Evolutionary conservation across 2,113 vertebrate species (phyloP).

Genomic region (Thinocorus orbignyianus): DNA sequence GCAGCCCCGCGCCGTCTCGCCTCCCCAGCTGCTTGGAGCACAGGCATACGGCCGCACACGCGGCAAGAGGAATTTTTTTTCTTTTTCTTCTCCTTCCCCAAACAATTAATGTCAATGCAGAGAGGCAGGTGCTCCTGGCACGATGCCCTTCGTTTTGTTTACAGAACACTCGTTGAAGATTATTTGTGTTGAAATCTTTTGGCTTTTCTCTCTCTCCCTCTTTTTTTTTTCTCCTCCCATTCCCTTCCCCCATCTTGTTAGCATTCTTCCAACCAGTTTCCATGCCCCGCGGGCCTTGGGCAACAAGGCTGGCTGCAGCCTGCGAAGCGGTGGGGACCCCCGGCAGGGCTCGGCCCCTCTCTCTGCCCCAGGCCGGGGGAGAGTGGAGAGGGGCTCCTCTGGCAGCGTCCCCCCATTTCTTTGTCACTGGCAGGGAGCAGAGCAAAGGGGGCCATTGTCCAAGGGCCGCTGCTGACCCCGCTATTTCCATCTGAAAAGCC

Average conservation of each 20-base stretch:
- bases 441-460: slow-evolving; percentile 25
- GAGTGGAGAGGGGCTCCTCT: not conserved
- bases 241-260: not conserved
- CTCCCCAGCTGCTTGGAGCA: not conserved
- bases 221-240: not conserved
- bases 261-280: slow-evolving; percentile 50
- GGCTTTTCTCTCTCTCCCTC: slow-evolving; percentile 5
- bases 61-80: not conserved
- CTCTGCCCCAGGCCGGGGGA: not conserved
- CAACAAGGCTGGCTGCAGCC: not conserved
- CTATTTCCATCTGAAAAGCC: slow-evolving; percentile 66
- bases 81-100: not conserved
- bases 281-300: not conserved
- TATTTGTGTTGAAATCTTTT: slow-evolving; percentile 69
- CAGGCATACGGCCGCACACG: not conserved
- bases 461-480: slow-evolving; percentile 25
- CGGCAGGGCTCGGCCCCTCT: not conserved
- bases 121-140: slow-evolving; percentile 71
- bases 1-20: fast-evolving
- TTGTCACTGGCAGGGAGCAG: not conserved
- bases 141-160: slow-evolving; percentile 59
- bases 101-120: slow-evolving; percentile 42
- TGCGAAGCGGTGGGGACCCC: not conserved
- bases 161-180: slow-evolving; percentile 71
- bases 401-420: not conserved